Percentiles rank a stretch among this genome's conserved stretches.
These are phyloP conservation scores for Steatornis caripensis DNA, from an alignment of 2,113 vertebrate genomes.

Conservation along the genomic window DNA sequence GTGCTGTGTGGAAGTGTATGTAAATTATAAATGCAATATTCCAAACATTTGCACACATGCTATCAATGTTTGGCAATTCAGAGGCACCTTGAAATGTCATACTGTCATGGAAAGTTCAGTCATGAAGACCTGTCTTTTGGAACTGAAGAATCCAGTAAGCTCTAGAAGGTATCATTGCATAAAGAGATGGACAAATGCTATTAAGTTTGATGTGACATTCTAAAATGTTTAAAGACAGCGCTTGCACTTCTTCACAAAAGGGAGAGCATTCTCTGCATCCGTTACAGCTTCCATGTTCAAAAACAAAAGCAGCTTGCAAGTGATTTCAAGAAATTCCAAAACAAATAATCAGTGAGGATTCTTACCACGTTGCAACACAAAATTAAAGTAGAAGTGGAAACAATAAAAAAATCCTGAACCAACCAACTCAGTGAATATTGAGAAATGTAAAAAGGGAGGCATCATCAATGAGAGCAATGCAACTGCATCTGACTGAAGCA, in stretches of 20 bases:
- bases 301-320: background rate
- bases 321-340: background rate
- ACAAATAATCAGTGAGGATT: background rate
- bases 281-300: background rate
- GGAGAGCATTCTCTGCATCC: background rate
- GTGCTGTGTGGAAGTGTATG: background rate
- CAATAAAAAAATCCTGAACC: background rate
- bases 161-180: background rate
- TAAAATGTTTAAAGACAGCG: background rate
- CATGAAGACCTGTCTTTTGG: background rate
- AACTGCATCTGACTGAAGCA: background rate
- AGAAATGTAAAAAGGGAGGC: background rate
- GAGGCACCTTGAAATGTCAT: background rate
- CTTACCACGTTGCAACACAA: background rate
- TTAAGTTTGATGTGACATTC: background rate
- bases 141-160: background rate
- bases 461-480: background rate
- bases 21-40: background rate
- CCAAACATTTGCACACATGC: background rate
- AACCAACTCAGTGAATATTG: background rate
- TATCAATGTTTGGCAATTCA: background rate
- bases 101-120: background rate
- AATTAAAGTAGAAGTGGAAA: background rate
- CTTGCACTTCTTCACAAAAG: background rate
- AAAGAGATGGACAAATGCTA: background rate